Base-by-base conservation (phyloP, 2,113 vertebrate genomes). In the Sclerurus mexicanus region DNA sequence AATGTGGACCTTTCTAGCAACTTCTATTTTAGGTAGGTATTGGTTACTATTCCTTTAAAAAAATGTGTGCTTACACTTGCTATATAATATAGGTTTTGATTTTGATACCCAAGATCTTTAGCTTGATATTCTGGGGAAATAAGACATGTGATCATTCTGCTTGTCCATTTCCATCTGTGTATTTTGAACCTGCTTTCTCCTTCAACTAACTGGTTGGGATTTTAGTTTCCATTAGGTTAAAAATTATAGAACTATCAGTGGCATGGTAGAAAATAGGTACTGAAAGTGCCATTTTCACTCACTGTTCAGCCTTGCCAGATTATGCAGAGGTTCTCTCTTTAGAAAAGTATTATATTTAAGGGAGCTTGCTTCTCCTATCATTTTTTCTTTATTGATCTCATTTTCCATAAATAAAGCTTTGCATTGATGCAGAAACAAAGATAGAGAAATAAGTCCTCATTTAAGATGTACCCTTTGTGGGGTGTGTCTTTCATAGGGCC, bases 1-100 rank as follows among this genome's bases (percentile, higher is more conserved):
- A 99, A 99, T 85, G 99, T 99, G 79, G 99, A 99, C 87, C 98
- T 99, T 25, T 99, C 99, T 66, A 99, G 99, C 96, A 99, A 99
- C 96, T 99, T 99, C 97, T 99, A 99, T 96, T 99, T 99, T 95
- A 99, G 99, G 99, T 99, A 98, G 66, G 97, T 93, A 83, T 92
- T 53, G 17, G 13, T 93, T 82, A 73, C 20, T 62, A 16, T 44
- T 67, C 30, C 12, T 63, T 73, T 25, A 2, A 66, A 33, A 69
- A 58, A 12, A 5, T 2, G 15, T 46, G 1, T 23, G 11, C 7
- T 84, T 49, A 42, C 1, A 11, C 9, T 91, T 80, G 11, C 13
- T 62, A 1, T 46, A 42, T 67, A n/a, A n/a, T 71, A 30, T 78
- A 30, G 22, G 66, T 77, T 84, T 71, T 79, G 35, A 10, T 74